Percentiles rank a stretch among this genome's conserved stretches.
Evolutionary conservation across 2,797 vertebrate genomes (phyloP).

Genomic region (Notamacropus eugenii): DNA sequence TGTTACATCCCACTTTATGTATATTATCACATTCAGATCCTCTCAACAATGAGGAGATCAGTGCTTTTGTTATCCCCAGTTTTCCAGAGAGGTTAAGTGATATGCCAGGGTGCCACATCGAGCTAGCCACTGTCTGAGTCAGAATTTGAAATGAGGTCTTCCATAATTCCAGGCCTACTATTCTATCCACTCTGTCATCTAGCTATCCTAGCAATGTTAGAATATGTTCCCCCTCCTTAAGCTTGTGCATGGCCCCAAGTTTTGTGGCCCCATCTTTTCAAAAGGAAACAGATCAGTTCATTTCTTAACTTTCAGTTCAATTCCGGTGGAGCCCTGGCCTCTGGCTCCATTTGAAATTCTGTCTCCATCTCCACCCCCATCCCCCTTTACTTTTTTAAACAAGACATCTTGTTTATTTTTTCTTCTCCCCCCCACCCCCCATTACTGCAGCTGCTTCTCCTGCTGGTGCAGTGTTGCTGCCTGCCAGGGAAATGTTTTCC

Average conservation of each 20-base stretch:
- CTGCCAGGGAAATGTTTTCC: constrained; percentile 78
- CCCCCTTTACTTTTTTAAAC: constrained; percentile 14
- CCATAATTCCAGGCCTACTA: background rate
- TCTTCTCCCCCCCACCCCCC: constrained; percentile 34
- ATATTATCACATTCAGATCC: background rate
- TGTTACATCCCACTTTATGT: background rate
- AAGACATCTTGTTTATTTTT: constrained; percentile 74
- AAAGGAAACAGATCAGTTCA: background rate
- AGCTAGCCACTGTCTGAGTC: background rate
- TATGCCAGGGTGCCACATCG: background rate
- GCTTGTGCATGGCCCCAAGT: background rate
- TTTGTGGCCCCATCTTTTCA: background rate
- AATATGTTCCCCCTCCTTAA: background rate
- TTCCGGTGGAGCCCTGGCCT: background rate
- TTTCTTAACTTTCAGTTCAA: background rate
- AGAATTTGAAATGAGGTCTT: background rate
- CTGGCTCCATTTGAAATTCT: constrained; percentile 43
- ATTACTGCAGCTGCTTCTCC: constrained; percentile 71
- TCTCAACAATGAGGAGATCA: background rate
- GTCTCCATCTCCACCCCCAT: constrained; percentile 24
- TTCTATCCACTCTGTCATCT: background rate
- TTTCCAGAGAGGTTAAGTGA: background rate
- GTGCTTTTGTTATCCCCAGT: background rate
- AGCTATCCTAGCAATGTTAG: background rate
- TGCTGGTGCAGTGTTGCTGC: constrained; percentile 70